A percentile compares a stretch with the other conserved stretches of the same genome.
Conservation (phyloP, 2,113 vertebrate species). For the Pseudorasbora parva region DNA sequence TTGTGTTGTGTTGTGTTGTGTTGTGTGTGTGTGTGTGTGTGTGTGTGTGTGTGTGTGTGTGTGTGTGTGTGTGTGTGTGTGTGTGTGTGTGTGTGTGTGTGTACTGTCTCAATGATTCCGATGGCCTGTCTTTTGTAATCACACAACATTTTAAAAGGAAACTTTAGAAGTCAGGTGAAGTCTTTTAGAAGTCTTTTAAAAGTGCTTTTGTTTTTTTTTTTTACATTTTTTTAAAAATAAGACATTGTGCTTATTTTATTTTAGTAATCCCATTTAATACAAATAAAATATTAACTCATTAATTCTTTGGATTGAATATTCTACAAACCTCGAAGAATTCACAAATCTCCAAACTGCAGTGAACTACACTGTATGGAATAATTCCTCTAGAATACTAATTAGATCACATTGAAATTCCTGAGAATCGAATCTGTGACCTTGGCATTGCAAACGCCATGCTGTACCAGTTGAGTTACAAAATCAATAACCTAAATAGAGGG, state of each 20-base stretch:
- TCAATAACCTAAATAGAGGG: slow-evolving; percentile 1
- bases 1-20: too few species aligned
- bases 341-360: too few species aligned
- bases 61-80: background rate
- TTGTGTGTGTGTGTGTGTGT: too few species aligned
- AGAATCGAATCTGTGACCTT: background rate
- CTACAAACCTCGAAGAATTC: background rate
- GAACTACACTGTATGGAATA: background rate
- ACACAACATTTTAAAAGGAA: background rate
- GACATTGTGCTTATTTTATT: too few species aligned
- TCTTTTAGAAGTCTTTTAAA: too few species aligned
- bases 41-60: background rate
- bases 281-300: background rate
- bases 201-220: too few species aligned
- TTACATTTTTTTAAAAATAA: too few species aligned
- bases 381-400: slow-evolving; percentile 12
- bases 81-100: too few species aligned
- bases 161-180: too few species aligned
- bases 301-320: background rate
- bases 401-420: background rate
- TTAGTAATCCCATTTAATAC: background rate
- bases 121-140: background rate
- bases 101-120: background rate
- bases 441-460: background rate
- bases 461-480: background rate